phyloP scores from a whole-genome alignment of 2,888 invertebrate species.

The Prionchulus punctatus region DNA sequence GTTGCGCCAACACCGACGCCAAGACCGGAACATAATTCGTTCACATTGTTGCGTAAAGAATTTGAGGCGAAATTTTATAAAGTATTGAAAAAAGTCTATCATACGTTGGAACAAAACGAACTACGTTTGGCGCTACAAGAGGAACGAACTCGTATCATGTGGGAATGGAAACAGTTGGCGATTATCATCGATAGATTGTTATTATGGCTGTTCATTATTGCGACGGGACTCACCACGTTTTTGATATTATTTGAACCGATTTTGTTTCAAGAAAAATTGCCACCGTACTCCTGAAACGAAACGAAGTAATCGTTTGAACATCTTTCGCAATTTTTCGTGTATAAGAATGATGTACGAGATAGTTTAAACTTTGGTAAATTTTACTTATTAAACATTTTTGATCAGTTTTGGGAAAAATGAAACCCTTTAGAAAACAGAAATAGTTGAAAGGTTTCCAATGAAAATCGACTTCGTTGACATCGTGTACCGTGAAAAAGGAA shows the following conservation, averaged over 20 bases:
- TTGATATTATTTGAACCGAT: constrained; percentile 46
- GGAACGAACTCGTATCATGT: constrained; percentile 21
- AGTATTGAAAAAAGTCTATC: constrained; percentile 27
- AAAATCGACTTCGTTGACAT: too few relatives aligned
- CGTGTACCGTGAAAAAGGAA: too few relatives aligned
- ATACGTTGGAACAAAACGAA: constrained; percentile 28
- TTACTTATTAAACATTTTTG: not conserved
- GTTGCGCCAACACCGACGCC: not conserved
- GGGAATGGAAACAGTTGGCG: constrained; percentile 18
- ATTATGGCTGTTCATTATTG: constrained; percentile 56
- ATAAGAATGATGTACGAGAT: too few relatives aligned
- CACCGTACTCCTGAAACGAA: too few relatives aligned
- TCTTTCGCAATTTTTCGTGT: too few relatives aligned
- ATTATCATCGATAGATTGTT: constrained; percentile 39
- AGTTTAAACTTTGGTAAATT: not conserved
- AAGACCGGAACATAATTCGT: too few relatives aligned
- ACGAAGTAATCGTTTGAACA: too few relatives aligned
- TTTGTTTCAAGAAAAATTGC: constrained; percentile 2
- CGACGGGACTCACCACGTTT: constrained; percentile 59
- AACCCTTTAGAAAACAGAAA: too few relatives aligned
- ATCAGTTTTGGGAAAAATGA: not conserved
- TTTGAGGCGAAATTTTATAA: constrained; percentile 25
- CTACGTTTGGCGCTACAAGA: constrained; percentile 24
- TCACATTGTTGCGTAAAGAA: constrained; percentile 19
- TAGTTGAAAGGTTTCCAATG: too few relatives aligned